Evolutionary conservation across 2,797 vertebrate species (phyloP).

Genomic region (Ataeniobius toweri): DNA sequence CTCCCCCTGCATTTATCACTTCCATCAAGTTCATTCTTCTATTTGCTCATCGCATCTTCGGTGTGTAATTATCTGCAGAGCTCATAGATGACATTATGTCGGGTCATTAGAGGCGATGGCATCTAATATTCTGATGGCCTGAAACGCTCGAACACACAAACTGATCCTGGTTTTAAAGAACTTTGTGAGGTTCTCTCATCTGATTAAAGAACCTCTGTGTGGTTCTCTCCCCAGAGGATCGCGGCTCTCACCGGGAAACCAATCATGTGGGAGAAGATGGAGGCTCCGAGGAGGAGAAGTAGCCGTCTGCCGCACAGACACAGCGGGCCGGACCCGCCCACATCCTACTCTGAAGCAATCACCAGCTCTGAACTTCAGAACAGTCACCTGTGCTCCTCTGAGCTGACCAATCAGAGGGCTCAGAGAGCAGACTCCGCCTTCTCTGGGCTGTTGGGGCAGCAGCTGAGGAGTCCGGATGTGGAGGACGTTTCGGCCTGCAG

Average conservation of each 20-base stretch:
- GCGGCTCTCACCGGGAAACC: slow-evolving; percentile 61
- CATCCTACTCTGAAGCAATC: slow-evolving; percentile 46
- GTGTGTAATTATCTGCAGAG: too few species aligned
- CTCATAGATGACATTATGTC: too few species aligned
- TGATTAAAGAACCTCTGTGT: background rate
- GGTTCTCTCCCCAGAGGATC: slow-evolving; percentile 65
- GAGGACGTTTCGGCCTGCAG: slow-evolving; percentile 86
- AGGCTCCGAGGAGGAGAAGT: slow-evolving; percentile 71
- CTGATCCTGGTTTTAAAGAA: background rate
- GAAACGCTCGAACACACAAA: too few species aligned
- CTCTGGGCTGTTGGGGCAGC: slow-evolving; percentile 77
- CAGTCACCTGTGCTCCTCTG: slow-evolving; percentile 55
- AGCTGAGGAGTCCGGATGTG: slow-evolving; percentile 80
- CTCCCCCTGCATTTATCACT: too few species aligned
- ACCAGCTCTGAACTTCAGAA: slow-evolving; percentile 74
- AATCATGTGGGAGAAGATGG: slow-evolving; percentile 79
- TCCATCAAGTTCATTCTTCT: too few species aligned
- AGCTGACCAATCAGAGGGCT: slow-evolving; percentile 51
- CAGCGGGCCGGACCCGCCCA: slow-evolving; percentile 72
- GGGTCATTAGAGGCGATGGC: too few species aligned
- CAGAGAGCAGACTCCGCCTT: slow-evolving; percentile 60
- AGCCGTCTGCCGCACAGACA: slow-evolving; percentile 66
- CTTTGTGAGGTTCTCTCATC: background rate
- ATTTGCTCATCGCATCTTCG: too few species aligned
- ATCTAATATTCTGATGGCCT: too few species aligned